These are phyloP conservation scores for Gasterosteus nipponicus DNA, from an alignment of 2,113 vertebrate species.

Conservation along the genomic window DNA sequence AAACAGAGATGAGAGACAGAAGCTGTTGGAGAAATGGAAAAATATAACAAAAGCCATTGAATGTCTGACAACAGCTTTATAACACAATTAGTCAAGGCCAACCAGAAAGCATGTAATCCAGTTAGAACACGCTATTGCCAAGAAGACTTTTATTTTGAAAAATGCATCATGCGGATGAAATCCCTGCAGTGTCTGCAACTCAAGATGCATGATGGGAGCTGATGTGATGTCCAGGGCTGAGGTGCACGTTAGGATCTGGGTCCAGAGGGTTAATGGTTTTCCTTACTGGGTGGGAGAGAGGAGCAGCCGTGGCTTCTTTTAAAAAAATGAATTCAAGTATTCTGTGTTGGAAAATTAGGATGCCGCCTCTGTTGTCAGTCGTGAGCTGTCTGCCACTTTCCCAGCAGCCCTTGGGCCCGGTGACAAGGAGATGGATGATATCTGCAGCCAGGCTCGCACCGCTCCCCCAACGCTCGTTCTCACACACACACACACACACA, in stretches of 20 bases:
- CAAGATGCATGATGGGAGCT: conserved; percentile 53
- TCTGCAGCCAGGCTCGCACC: conserved; percentile 84
- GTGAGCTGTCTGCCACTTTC: conserved; percentile 89
- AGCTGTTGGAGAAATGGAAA: conserved; percentile 4
- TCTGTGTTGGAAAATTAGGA: conserved; percentile 80
- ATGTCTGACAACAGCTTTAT: conserved; percentile 58
- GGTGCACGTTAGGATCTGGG: conserved; percentile 69
- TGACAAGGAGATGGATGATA: conserved; percentile 98
- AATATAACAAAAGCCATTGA: conserved; percentile 60
- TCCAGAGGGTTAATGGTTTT: conserved; percentile 79
- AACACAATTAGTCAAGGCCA: conserved; percentile 64
- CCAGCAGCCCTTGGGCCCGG: conserved; percentile 88
- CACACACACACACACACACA: conserved; percentile 14
- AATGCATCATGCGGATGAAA: conserved; percentile 22
- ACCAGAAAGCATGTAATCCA: conserved; percentile 70
- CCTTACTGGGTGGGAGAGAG: conserved; percentile 79
- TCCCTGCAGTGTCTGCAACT: conserved; percentile 16
- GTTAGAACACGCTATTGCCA: conserved; percentile 46
- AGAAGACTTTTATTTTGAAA: conserved; percentile 49
- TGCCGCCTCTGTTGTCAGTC: conserved; percentile 88
- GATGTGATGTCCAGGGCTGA: conserved; percentile 51
- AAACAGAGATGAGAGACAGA: conserved; percentile 1
- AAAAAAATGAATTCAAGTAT: conserved; percentile 16
- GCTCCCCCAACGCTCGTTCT: conserved; percentile 49
- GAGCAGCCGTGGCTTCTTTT: conserved; percentile 39